Percentiles rank a stretch among this genome's conserved stretches.
Evolutionary conservation across 2,888 invertebrate genomes (phyloP).

Genomic region (Suillia variegata): DNA sequence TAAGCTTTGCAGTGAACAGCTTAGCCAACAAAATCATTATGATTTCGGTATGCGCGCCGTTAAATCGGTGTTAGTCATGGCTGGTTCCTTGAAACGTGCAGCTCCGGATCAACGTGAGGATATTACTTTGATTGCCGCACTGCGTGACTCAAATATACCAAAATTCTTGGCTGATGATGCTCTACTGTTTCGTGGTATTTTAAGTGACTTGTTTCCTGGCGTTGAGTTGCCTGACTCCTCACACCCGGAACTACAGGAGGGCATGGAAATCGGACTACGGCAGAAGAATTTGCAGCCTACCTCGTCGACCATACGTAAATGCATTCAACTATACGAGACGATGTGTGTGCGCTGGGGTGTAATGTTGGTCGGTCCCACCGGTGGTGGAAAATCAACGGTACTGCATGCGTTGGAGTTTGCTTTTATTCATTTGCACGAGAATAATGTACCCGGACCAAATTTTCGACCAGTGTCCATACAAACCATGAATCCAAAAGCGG

Average conservation of each 20-base stretch:
- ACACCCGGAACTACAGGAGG: slow-evolving; percentile 76
- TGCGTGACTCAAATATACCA: slow-evolving; percentile 88
- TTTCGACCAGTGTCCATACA: slow-evolving; percentile 78
- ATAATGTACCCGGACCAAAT: slow-evolving; percentile 67
- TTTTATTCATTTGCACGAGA: slow-evolving; percentile 69
- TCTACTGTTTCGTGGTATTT: slow-evolving; percentile 81
- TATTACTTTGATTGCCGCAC: slow-evolving; percentile 80
- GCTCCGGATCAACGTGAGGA: slow-evolving; percentile 85
- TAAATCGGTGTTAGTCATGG: slow-evolving; percentile 92
- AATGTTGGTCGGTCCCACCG: slow-evolving; percentile 90
- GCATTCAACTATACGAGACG: slow-evolving; percentile 85
- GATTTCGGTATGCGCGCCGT: slow-evolving; percentile 95
- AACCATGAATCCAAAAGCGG: slow-evolving; percentile 86
- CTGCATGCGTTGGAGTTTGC: slow-evolving; percentile 76
- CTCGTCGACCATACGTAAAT: slow-evolving; percentile 51
- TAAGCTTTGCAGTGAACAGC: slow-evolving; percentile 86
- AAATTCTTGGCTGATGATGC: slow-evolving; percentile 89
- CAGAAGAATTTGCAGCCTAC: slow-evolving; percentile 71
- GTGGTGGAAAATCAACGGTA: slow-evolving; percentile 82
- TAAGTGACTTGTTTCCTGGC: slow-evolving; percentile 89
- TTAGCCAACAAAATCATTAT: slow-evolving; percentile 91
- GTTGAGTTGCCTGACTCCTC: slow-evolving; percentile 78
- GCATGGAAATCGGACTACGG: slow-evolving; percentile 65
- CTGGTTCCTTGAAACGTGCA: slow-evolving; percentile 83
- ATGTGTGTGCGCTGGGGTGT: slow-evolving; percentile 92